These are phyloP conservation scores for Lytechinus pictus DNA, from an alignment of 35 echinoderm and acorn worm genomes.

Conservation along the genomic window DNA sequence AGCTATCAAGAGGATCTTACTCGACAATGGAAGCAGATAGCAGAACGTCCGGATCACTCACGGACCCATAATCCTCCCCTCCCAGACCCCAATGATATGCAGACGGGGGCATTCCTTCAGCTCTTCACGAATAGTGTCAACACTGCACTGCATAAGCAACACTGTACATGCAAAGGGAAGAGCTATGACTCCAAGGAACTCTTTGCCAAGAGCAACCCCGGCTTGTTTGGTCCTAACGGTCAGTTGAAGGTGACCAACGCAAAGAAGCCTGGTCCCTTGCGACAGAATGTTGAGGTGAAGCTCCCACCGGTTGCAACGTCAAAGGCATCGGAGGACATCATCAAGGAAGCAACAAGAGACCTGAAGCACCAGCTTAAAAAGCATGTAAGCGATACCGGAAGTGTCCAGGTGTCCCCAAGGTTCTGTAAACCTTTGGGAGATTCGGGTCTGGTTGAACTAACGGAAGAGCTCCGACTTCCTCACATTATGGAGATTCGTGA, in stretches of 20 bases:
- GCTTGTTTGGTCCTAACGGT: slow-evolving; percentile 57
- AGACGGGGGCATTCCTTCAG: slow-evolving; percentile 87
- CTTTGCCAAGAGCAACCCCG: slow-evolving; percentile 75
- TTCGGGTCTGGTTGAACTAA: not conserved
- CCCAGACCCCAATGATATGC: slow-evolving; percentile 44
- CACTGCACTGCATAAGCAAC: slow-evolving; percentile 84
- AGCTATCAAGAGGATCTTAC: slow-evolving; percentile 22
- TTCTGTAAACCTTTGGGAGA: not conserved
- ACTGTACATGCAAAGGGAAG: slow-evolving; percentile 74
- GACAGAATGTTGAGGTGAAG: slow-evolving; percentile 17
- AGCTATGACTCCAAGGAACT: slow-evolving; percentile 77
- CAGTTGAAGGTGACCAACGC: not conserved
- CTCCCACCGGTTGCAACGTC: not conserved
- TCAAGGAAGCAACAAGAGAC: slow-evolving; percentile 4
- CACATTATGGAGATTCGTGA: slow-evolving; percentile 91
- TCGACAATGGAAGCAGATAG: slow-evolving; percentile 46
- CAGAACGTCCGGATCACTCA: not conserved
- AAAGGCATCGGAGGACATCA: not conserved
- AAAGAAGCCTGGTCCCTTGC: not conserved
- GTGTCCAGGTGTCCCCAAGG: not conserved
- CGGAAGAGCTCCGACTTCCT: slow-evolving; percentile 76
- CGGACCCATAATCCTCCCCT: not conserved
- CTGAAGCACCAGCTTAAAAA: slow-evolving; percentile 36
- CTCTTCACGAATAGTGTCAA: slow-evolving; percentile 93
- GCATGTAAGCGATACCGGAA: slow-evolving; percentile 39